Evolutionary conservation across 2,113 vertebrate species (phyloP).

Genomic region (Lethenteron camtschaticum): DNA sequence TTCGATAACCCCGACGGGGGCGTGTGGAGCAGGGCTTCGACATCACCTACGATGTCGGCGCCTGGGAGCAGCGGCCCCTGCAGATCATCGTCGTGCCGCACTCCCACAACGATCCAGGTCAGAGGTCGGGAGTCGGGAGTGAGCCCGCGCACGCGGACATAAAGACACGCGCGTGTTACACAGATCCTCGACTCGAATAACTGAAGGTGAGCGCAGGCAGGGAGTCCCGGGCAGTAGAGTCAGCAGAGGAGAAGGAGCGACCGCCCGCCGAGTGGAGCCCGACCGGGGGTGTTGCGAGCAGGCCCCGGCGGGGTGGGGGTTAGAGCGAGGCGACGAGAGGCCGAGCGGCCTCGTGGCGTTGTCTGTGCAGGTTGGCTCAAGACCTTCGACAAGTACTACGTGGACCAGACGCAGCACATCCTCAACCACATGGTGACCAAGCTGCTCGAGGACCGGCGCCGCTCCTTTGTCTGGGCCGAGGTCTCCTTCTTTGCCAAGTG

Average conservation of each 20-base stretch:
- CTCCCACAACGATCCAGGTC: slow-evolving; percentile 93
- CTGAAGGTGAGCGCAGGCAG: too few species aligned
- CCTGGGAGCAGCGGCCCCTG: slow-evolving; percentile 61
- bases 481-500: slow-evolving; percentile 87
- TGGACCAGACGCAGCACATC: slow-evolving; percentile 87
- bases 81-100: slow-evolving; percentile 89
- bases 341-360: background rate
- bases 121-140: slow-evolving; percentile 12
- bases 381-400: slow-evolving; percentile 97
- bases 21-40: slow-evolving; percentile 95
- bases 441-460: slow-evolving; percentile 61
- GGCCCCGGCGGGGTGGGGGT: too few species aligned
- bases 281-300: too few species aligned
- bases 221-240: too few species aligned
- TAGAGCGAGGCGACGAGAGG: too few species aligned
- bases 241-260: too few species aligned
- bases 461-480: slow-evolving; percentile 92
- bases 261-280: too few species aligned
- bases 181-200: too few species aligned
- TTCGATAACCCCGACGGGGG: slow-evolving; percentile 86
- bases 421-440: slow-evolving; percentile 90
- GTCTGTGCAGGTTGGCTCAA: slow-evolving; percentile 63
- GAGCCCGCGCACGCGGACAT: too few species aligned
- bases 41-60: slow-evolving; percentile 49
- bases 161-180: too few species aligned